These are phyloP conservation scores for Incurvaria masculella DNA, from an alignment of 2,888 invertebrate genomes.

Conservation along the genomic window DNA sequence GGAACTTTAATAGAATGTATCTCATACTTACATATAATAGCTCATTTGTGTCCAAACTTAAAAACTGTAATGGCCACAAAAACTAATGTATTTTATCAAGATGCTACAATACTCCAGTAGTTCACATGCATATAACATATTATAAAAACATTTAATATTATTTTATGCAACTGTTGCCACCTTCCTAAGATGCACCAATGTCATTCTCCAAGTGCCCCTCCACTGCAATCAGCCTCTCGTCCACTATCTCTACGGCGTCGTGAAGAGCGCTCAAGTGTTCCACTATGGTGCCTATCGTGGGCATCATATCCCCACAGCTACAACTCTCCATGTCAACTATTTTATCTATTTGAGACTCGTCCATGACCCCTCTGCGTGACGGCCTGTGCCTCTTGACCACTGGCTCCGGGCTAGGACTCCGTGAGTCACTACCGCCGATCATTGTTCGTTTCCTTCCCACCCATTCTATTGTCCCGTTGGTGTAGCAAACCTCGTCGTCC, in stretches of 20 bases:
- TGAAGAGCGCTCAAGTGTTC: slow-evolving; percentile 55
- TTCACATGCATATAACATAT: slow-evolving; percentile 2
- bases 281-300: slow-evolving; percentile 51
- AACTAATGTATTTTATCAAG: background rate
- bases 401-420: slow-evolving; percentile 20
- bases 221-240: slow-evolving; percentile 49
- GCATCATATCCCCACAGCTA: slow-evolving; percentile 43
- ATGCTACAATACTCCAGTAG: too few species aligned
- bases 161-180: slow-evolving; percentile 1
- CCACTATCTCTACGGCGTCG: slow-evolving; percentile 53
- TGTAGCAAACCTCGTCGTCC: slow-evolving; percentile 47
- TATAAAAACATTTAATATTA: slow-evolving; percentile 3
- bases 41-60: too few species aligned
- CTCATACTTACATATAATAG: too few species aligned
- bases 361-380: slow-evolving; percentile 13
- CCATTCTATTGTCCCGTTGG: slow-evolving; percentile 49
- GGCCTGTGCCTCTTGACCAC: slow-evolving; percentile 23
- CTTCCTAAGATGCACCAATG: slow-evolving; percentile 4
- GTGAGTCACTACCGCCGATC: slow-evolving; percentile 24
- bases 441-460: slow-evolving; percentile 44
- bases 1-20: too few species aligned
- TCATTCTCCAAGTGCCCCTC: slow-evolving; percentile 34
- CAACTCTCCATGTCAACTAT: slow-evolving; percentile 26
- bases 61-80: too few species aligned
- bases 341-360: background rate